Percentiles rank a stretch among this genome's conserved stretches.
These are phyloP conservation scores for Myotis vivesi DNA, from an alignment of 2,797 vertebrate species.

Conservation along the genomic window DNA sequence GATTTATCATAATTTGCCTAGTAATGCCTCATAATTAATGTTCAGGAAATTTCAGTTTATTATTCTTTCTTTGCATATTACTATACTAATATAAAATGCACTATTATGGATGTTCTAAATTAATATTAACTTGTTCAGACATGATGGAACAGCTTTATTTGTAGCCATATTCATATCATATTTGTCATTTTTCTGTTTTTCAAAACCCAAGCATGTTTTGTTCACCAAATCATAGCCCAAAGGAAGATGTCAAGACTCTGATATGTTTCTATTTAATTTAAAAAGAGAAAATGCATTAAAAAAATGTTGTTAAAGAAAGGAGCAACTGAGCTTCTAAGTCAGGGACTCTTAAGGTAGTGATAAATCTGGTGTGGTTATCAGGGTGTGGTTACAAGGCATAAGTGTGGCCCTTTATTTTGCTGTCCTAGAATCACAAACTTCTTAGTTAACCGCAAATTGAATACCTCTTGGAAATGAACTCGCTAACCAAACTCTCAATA, in stretches of 20 bases:
- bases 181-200: slow-evolving; percentile 36
- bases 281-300: neutral
- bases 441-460: neutral
- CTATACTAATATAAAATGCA: slow-evolving; percentile 39
- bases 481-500: neutral
- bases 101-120: slow-evolving; percentile 51
- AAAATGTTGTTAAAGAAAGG: neutral
- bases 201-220: neutral
- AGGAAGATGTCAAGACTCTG: neutral
- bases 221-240: neutral
- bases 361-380: neutral
- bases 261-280: neutral
- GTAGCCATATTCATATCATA: neutral
- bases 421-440: neutral
- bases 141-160: slow-evolving; percentile 17
- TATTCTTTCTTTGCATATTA: slow-evolving; percentile 56
- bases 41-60: slow-evolving; percentile 68
- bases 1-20: slow-evolving; percentile 57
- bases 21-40: slow-evolving; percentile 61
- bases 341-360: neutral
- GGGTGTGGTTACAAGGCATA: neutral
- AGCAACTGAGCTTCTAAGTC: neutral
- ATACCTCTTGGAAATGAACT: neutral
- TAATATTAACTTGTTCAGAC: slow-evolving; percentile 41
- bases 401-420: neutral